Conservation (phyloP, 2,113 vertebrate species). For the Myotis davidii region DNA sequence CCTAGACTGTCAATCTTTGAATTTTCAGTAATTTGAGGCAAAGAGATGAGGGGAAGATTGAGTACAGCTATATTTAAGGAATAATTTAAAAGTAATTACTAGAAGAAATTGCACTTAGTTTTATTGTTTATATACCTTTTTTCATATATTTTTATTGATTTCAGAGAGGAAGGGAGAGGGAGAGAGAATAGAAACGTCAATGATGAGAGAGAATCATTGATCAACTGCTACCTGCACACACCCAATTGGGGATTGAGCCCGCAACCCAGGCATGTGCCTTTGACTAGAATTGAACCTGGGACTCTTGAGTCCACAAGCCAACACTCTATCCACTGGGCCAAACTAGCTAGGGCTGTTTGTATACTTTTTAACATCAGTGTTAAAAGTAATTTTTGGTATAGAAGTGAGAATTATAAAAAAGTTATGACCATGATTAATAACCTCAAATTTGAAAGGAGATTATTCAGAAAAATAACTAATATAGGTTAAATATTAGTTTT, state of each 20-base stretch:
- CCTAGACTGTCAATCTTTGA: not conserved
- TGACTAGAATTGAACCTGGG: too few relatives aligned
- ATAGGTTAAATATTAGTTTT: not conserved
- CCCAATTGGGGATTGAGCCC: too few relatives aligned
- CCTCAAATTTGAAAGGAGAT: not conserved
- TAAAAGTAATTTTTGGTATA: not conserved
- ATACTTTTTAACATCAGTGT: not conserved
- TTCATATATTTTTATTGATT: too few relatives aligned
- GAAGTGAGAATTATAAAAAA: not conserved
- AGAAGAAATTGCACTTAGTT: not conserved
- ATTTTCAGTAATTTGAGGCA: not conserved
- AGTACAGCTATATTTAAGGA: not conserved
- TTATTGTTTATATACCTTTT: not conserved
- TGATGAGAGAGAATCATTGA: too few relatives aligned
- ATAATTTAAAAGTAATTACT: slow-evolving; percentile 5
- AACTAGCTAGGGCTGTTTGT: not conserved
- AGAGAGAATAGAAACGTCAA: too few relatives aligned
- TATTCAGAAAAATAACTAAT: not conserved
- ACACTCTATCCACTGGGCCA: too few relatives aligned
- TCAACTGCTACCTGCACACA: too few relatives aligned
- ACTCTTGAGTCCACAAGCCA: too few relatives aligned
- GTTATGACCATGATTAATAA: not conserved
- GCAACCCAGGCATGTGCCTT: too few relatives aligned
- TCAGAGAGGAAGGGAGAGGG: too few relatives aligned
- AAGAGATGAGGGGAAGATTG: not conserved